Evolutionary conservation across 2,797 vertebrate genomes (phyloP).

Genomic region (Tenualosa ilisha): DNA sequence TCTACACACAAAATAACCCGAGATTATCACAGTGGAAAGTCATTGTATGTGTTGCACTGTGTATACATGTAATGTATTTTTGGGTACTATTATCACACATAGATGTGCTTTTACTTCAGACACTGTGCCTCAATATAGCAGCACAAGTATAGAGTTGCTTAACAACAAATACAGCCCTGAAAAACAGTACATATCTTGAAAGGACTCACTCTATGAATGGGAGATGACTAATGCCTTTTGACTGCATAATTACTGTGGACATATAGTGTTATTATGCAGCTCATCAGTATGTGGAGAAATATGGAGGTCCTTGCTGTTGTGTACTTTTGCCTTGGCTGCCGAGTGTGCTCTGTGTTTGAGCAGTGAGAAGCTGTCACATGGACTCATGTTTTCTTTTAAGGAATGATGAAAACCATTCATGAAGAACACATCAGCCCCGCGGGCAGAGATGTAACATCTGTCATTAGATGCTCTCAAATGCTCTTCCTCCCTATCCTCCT

Average conservation of each 20-base stretch:
- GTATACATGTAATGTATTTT: too few species aligned
- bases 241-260: not conserved
- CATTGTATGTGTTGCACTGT: not conserved
- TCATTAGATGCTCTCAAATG: slow-evolving; percentile 35
- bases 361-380: slow-evolving; percentile 45
- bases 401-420: slow-evolving; percentile 45
- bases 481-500: not conserved
- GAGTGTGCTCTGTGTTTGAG: slow-evolving; percentile 33
- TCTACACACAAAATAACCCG: too few species aligned
- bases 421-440: slow-evolving; percentile 51
- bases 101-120: not conserved
- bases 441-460: slow-evolving; percentile 54
- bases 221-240: not conserved
- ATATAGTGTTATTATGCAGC: not conserved
- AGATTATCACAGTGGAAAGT: not conserved
- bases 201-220: not conserved
- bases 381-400: slow-evolving; percentile 34
- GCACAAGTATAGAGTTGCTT: not conserved
- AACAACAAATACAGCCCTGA: not conserved
- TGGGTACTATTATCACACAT: too few species aligned
- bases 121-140: not conserved
- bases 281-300: not conserved
- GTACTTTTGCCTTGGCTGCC: not conserved
- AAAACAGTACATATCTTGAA: not conserved
- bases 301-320: not conserved